Evolutionary conservation across 2,888 invertebrate species (phyloP).

Genomic region (Parapristionchus giblindavisi): DNA sequence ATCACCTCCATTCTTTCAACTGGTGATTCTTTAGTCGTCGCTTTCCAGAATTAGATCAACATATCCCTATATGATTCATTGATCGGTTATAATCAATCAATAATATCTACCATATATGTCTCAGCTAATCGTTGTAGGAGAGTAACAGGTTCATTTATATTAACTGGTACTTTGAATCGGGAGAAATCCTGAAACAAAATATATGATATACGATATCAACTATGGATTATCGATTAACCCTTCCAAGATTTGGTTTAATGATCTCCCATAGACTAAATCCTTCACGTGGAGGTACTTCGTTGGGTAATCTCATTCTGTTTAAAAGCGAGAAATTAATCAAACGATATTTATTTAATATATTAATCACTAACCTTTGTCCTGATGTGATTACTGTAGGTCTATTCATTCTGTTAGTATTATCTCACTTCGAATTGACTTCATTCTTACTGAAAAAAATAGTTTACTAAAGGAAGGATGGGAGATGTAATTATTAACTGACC

Average conservation of each 20-base stretch:
- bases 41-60: conserved; percentile 81
- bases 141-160: conserved; percentile 93
- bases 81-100: neutral
- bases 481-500: too few relatives aligned
- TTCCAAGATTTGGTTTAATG: conserved; percentile 51
- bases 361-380: conserved; percentile 7
- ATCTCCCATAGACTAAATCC: conserved; percentile 56
- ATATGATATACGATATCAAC: conserved; percentile 3
- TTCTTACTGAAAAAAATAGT: too few relatives aligned
- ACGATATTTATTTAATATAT: too few relatives aligned
- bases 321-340: too few relatives aligned
- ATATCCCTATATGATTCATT: conserved; percentile 76
- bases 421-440: too few relatives aligned
- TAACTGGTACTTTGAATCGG: conserved; percentile 95
- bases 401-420: too few relatives aligned
- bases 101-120: conserved; percentile 77
- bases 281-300: conserved; percentile 43
- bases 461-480: too few relatives aligned
- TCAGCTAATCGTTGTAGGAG: conserved; percentile 93
- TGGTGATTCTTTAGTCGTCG: conserved; percentile 82
- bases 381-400: conserved; percentile 20
- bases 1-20: conserved; percentile 82
- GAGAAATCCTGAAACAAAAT: conserved; percentile 79
- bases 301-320: conserved; percentile 24
- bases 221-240: conserved; percentile 34